Conservation (phyloP, 2,888 invertebrate genomes). For the Apomyelois bistriatella region DNA sequence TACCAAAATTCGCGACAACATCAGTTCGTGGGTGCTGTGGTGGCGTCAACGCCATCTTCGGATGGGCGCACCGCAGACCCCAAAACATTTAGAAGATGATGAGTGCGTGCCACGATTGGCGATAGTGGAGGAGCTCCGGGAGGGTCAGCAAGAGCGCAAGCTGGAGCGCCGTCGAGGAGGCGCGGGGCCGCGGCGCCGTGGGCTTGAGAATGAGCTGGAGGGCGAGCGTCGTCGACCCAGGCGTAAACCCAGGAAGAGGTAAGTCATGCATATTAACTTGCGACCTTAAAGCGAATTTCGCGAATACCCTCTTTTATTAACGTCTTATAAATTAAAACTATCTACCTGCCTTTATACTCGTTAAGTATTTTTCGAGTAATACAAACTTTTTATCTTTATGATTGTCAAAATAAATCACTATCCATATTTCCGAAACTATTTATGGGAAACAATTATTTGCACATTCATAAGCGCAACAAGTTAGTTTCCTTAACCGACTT, state of each 20-base stretch:
- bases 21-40: constrained; percentile 76
- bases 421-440: too few species aligned
- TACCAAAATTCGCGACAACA: constrained; percentile 72
- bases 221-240: constrained; percentile 61
- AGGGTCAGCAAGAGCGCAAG: constrained; percentile 51
- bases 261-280: constrained; percentile 13
- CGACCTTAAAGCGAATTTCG: too few species aligned
- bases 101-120: constrained; percentile 60
- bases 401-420: too few species aligned
- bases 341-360: too few species aligned
- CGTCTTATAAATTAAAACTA: too few species aligned
- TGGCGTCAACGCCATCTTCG: constrained; percentile 74
- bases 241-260: constrained; percentile 56
- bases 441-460: too few species aligned
- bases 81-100: constrained; percentile 64
- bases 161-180: constrained; percentile 55
- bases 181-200: constrained; percentile 56
- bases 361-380: too few species aligned
- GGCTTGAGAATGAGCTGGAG: constrained; percentile 59
- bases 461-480: too few species aligned
- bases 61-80: constrained; percentile 77
- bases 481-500: too few species aligned
- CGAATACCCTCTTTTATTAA: too few species aligned
- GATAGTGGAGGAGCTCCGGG: constrained; percentile 50
- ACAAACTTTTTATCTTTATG: too few species aligned